phyloP scores from a whole-genome alignment of 2,797 vertebrate species.

The Anguilla pacifica region DNA sequence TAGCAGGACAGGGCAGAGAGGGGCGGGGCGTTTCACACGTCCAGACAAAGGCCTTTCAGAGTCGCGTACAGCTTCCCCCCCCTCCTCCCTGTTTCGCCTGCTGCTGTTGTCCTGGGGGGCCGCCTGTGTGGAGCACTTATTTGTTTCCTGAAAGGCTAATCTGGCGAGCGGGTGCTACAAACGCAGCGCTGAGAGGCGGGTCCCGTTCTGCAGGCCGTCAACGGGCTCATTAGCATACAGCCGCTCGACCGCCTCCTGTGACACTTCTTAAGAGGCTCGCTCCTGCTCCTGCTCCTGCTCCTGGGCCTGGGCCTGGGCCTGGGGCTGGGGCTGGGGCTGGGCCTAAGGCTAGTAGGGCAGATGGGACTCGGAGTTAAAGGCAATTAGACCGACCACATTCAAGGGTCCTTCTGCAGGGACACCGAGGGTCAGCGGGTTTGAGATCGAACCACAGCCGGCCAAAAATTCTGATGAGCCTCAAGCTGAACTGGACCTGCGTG shows the following conservation, averaged over 20 bases:
- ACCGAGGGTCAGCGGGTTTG: background rate
- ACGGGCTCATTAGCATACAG: slow-evolving; percentile 99
- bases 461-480: background rate
- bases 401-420: background rate
- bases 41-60: slow-evolving; percentile 68
- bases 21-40: slow-evolving; percentile 53
- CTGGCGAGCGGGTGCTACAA: slow-evolving; percentile 87
- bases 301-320: background rate
- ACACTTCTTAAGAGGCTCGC: background rate
- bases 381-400: background rate
- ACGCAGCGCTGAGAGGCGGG: slow-evolving; percentile 82
- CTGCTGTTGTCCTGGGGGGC: slow-evolving; percentile 54
- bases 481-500: background rate
- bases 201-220: slow-evolving; percentile 85
- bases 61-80: slow-evolving; percentile 40
- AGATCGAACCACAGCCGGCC: background rate
- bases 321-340: background rate
- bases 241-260: slow-evolving; percentile 75
- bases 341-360: background rate
- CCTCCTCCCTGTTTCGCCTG: slow-evolving; percentile 40
- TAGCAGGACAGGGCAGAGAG: background rate
- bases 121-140: slow-evolving; percentile 68
- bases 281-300: too few relatives aligned
- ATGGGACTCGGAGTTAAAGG: background rate
- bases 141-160: slow-evolving; percentile 89